Conservation (phyloP, 2,797 vertebrate genomes). For the Atherinosoma microstoma region DNA sequence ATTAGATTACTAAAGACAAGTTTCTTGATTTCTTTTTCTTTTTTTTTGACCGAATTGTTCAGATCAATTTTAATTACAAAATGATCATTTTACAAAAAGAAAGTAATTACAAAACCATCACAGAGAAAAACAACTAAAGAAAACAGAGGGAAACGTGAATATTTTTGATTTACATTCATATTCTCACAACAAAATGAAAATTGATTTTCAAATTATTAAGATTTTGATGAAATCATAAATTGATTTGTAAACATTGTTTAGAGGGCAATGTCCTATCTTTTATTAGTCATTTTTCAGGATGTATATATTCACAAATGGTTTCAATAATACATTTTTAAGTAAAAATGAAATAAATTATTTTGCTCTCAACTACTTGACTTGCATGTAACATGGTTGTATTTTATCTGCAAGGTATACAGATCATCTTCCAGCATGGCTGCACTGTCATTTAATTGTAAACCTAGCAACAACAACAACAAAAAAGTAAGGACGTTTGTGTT, state of each 20-base stretch:
- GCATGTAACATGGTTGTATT: background rate
- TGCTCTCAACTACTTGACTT: background rate
- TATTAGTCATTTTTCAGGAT: too few species aligned
- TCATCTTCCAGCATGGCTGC: background rate
- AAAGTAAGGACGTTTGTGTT: too few species aligned
- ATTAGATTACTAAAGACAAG: background rate
- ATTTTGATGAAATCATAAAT: background rate
- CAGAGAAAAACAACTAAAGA: too few species aligned
- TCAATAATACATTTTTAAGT: background rate
- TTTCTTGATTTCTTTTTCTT: too few species aligned
- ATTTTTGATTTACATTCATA: background rate
- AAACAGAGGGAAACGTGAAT: too few species aligned
- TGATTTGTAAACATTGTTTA: background rate
- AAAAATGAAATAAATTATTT: background rate
- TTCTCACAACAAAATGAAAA: background rate
- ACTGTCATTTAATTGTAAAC: background rate
- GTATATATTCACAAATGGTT: background rate
- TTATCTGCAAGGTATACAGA: background rate
- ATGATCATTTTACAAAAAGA: too few species aligned
- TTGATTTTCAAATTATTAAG: background rate
- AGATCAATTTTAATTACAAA: too few species aligned
- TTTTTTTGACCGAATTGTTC: too few species aligned
- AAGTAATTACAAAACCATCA: too few species aligned
- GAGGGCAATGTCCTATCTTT: background rate
- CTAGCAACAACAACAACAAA: background rate